Evolutionary conservation across 2,113 vertebrate species (phyloP).

Genomic region (Corythaeola cristata): DNA sequence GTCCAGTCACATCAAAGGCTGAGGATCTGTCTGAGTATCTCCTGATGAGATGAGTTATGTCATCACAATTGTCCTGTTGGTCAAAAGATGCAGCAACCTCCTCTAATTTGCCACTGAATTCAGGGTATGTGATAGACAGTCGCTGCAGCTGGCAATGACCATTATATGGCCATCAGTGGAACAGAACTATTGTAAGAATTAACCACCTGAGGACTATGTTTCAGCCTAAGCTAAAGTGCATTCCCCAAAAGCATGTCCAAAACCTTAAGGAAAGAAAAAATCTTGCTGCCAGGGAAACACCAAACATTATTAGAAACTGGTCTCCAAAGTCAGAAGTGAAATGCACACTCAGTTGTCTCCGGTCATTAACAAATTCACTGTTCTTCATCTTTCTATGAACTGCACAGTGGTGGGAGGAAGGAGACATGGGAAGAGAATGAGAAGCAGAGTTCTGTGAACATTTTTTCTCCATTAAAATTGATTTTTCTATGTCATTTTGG

Average conservation of each 20-base stretch:
- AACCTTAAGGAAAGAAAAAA: neutral
- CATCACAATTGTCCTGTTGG: neutral
- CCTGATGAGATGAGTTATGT: neutral
- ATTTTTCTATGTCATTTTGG: neutral
- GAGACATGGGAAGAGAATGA: neutral
- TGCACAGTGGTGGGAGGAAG: neutral
- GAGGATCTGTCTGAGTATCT: neutral
- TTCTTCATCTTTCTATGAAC: neutral
- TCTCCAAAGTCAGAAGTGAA: neutral
- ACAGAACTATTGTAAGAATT: neutral
- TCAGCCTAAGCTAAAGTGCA: neutral
- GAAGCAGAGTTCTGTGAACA: neutral
- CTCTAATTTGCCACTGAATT: neutral
- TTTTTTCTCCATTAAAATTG: neutral
- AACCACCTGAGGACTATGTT: neutral
- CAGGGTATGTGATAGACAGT: no score
- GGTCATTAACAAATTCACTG: neutral
- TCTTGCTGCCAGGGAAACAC: neutral
- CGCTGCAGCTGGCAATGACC: neutral
- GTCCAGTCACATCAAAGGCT: neutral
- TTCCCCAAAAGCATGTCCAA: neutral
- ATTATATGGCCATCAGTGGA: rapidly evolving
- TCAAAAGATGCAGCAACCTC: neutral
- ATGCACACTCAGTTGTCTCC: neutral
- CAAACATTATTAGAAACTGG: neutral